A percentile compares a stretch with the other conserved stretches of the same genome.
These are phyloP conservation scores for Electrona antarctica DNA, from an alignment of 2,113 vertebrate species.

Conservation along the genomic window DNA sequence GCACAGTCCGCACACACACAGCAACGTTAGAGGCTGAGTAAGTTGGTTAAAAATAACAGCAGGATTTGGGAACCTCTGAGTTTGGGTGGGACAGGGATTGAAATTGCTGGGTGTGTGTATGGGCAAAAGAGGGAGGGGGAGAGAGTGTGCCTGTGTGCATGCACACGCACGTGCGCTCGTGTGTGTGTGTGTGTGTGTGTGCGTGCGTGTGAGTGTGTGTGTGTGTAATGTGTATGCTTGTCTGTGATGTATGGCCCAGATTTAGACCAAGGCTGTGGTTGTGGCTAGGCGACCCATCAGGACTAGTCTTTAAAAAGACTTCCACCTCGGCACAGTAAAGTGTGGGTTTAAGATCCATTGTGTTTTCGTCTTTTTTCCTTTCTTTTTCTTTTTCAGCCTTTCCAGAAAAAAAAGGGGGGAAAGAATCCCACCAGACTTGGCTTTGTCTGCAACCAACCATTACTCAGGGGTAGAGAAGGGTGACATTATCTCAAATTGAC, in stretches of 20 bases:
- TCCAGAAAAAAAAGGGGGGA: slow-evolving; percentile 11
- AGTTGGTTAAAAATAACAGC: slow-evolving; percentile 75
- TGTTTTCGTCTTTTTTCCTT: slow-evolving; percentile 6
- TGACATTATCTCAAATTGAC: slow-evolving; percentile 48
- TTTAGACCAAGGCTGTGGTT: slow-evolving; percentile 70
- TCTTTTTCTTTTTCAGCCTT: slow-evolving; percentile 26
- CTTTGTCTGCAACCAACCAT: slow-evolving; percentile 29
- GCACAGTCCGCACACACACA: slow-evolving; percentile 26
- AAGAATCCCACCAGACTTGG: slow-evolving; percentile 1
- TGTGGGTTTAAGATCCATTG: slow-evolving; percentile 41
- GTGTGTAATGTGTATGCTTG: neutral
- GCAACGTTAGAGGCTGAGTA: slow-evolving; percentile 39
- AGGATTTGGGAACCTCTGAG: slow-evolving; percentile 66
- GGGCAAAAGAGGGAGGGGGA: slow-evolving; percentile 42
- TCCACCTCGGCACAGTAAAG: slow-evolving; percentile 34
- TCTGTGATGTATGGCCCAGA: slow-evolving; percentile 52
- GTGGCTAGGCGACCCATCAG: slow-evolving; percentile 54
- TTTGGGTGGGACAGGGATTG: slow-evolving; percentile 72
- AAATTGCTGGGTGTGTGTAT: slow-evolving; percentile 77
- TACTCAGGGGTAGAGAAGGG: slow-evolving; percentile 36
- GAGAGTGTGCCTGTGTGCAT: slow-evolving; percentile 2
- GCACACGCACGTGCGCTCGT: too few species aligned
- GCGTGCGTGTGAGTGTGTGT: slow-evolving; percentile 4
- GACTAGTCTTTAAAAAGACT: slow-evolving; percentile 33
- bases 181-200: neutral